Evolutionary conservation across 2,797 vertebrate genomes (phyloP).

Genomic region (Lophotriccus pileatus): DNA sequence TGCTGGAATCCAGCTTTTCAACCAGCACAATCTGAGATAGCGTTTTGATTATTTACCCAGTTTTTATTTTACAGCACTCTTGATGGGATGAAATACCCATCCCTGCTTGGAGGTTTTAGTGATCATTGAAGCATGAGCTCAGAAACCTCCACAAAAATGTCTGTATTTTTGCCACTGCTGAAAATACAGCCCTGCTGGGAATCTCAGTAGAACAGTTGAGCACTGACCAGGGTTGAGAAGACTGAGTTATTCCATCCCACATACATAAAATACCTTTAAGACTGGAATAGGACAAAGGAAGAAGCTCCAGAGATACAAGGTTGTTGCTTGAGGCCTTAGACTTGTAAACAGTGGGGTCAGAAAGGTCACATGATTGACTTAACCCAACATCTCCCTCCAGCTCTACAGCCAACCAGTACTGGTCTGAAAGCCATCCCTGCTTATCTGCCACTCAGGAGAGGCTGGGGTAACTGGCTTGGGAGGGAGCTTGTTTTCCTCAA

Average conservation of each 20-base stretch:
- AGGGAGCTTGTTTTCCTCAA: neutral
- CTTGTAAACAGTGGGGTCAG: neutral
- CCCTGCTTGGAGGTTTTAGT: neutral
- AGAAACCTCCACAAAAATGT: neutral
- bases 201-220: neutral
- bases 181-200: neutral
- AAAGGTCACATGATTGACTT: neutral
- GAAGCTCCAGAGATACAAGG: neutral
- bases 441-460: neutral
- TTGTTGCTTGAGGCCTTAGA: neutral
- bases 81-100: neutral
- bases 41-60: neutral
- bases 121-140: neutral
- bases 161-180: neutral
- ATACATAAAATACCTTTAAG: neutral
- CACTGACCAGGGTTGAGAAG: neutral
- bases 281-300: neutral
- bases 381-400: neutral
- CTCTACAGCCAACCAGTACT: neutral
- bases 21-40: neutral
- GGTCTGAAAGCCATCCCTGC: neutral
- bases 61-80: neutral
- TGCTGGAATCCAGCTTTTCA: neutral
- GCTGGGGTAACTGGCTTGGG: neutral
- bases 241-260: neutral